Evolutionary conservation across 2,888 invertebrate species (phyloP), one percentile per base, ranked within the genome.

Genomic region (Galeopsomyia nigrocyanea): DNA sequence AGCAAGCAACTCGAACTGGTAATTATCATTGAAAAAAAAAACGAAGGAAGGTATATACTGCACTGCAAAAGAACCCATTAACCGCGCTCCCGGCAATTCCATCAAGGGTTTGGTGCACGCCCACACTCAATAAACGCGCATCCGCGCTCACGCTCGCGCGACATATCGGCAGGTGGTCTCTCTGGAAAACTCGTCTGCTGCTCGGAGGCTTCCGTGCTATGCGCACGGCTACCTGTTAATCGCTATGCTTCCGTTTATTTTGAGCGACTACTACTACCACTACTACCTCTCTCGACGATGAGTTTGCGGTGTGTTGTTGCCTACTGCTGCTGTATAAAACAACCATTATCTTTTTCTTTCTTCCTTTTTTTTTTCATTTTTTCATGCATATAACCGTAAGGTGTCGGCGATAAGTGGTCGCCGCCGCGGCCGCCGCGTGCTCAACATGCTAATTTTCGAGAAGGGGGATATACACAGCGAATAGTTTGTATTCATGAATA

Each of bases 101-200:
- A 61, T 50, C 49, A 50, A 16, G 9, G 21, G 14, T n/a, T 21
- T 26, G 26, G 26, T 61, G 47, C 47, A 22, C 62, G 50, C 62
- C 62, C 49, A 62, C 62, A 26, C 62, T 49, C 26, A 6, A 3
- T 14, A 16, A 46, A 49, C 46, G 49, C 56, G 17, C 39, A 19
- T 16, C 16, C 17, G 10, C 39, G 17, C 9, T 26, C 6, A 17
- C 39, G 2, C 63, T 49, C 50, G n/a, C 56, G 5, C 26, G 49
- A 26, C 17, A 39, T 57, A 22, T 50, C 49, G 58, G 60, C 56
- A 49, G 63, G 71, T 65, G 58, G 67, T 68, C 60, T 55, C 55
- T 60, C 50, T 64, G 60, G 68, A 63, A 53, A 72, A 72, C 71
- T 67, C 64, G 68, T 71, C 67, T 64, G 63, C 31, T 10, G 1